A percentile compares a stretch with the other conserved stretches of the same genome.
These are phyloP conservation scores for Saccopteryx leptura DNA, from an alignment of 2,113 vertebrate genomes.

Conservation along the genomic window DNA sequence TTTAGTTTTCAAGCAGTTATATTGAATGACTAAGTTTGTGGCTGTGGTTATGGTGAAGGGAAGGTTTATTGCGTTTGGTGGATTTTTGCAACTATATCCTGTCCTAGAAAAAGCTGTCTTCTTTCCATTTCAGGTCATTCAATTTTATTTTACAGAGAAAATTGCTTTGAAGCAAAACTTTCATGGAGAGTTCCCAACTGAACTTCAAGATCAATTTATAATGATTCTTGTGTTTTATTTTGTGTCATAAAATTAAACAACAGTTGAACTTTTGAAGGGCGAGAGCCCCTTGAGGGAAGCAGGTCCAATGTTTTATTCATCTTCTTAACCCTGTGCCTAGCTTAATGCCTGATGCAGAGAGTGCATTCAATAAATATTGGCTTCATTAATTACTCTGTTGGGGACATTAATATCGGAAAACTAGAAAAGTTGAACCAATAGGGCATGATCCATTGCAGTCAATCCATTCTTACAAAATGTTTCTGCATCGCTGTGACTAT, in stretches of 20 bases:
- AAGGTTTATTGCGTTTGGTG: slow-evolving; percentile 44
- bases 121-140: slow-evolving; percentile 10
- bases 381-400: slow-evolving; percentile 40
- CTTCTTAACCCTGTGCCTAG: slow-evolving; percentile 31
- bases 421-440: slow-evolving; percentile 30
- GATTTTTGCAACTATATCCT: slow-evolving; percentile 43
- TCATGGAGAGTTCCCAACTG: neutral
- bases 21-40: slow-evolving; percentile 30
- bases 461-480: slow-evolving; percentile 57
- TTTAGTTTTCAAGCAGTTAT: slow-evolving; percentile 43
- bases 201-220: slow-evolving; percentile 64
- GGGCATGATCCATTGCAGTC: slow-evolving; percentile 15
- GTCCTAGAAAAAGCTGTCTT: slow-evolving; percentile 51
- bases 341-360: neutral
- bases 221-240: slow-evolving; percentile 45
- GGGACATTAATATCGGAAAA: slow-evolving; percentile 49
- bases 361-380: neutral
- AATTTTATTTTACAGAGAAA: slow-evolving; percentile 66
- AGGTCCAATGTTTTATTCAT: slow-evolving; percentile 13
- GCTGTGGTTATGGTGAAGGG: slow-evolving; percentile 36
- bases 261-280: slow-evolving; percentile 7
- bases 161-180: slow-evolving; percentile 65
- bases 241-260: slow-evolving; percentile 60
- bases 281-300: neutral
- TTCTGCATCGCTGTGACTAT: neutral